phyloP scores from a whole-genome alignment of 2,113 vertebrate species.

The Baryphthengus martii region DNA sequence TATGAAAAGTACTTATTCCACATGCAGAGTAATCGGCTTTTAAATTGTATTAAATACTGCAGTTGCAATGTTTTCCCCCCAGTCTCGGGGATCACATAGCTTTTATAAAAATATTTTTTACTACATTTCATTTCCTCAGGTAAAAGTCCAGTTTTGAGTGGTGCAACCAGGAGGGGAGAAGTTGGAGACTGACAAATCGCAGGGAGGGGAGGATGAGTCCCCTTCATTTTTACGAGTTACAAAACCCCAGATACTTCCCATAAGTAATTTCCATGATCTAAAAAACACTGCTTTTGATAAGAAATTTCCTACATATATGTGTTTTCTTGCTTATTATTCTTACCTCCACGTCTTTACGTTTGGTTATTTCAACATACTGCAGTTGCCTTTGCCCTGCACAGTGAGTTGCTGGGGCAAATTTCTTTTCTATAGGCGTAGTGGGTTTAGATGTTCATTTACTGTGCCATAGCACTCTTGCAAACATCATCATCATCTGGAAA shows the following conservation, averaged over 20 bases:
- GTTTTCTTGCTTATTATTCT: neutral
- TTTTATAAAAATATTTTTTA: neutral
- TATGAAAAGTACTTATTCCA: conserved; percentile 9
- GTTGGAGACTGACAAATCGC: neutral
- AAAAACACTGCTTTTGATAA: neutral
- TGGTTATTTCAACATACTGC: neutral
- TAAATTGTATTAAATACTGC: conserved; percentile 47
- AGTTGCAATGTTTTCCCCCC: neutral
- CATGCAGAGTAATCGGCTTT: neutral
- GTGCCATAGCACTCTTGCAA: neutral
- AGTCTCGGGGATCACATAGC: neutral
- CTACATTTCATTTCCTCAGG: conserved; percentile 21
- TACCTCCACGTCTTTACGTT: neutral
- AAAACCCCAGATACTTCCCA: neutral
- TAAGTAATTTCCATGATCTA: neutral
- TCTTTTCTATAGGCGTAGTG: neutral
- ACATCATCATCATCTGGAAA: neutral
- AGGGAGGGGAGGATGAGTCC: neutral
- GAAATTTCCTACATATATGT: neutral
- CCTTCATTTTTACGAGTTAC: neutral
- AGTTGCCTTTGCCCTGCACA: neutral
- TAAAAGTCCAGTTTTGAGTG: conserved; percentile 7
- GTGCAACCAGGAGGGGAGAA: neutral
- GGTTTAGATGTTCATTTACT: neutral
- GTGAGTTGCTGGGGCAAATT: neutral